phyloP scores from a whole-genome alignment of 1,140 invertebrate genomes.

The Druon quercuslanigerum region DNA sequence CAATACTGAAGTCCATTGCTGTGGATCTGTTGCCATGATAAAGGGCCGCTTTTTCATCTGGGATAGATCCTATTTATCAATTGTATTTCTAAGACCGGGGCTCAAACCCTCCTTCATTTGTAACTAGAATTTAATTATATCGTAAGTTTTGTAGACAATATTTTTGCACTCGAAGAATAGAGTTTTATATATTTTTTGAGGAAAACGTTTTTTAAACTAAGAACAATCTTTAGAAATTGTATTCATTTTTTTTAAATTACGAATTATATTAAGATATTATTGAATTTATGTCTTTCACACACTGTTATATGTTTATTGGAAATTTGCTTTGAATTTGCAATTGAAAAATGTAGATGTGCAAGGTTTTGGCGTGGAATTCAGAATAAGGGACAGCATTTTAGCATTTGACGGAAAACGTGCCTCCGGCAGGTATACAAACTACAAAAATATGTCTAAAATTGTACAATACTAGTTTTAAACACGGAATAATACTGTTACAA shows the following conservation, averaged over 20 bases:
- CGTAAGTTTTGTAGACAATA: background rate
- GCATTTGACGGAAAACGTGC: background rate
- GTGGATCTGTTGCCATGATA: background rate
- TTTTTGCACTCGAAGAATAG: background rate
- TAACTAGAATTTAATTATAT: background rate
- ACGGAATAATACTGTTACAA: background rate
- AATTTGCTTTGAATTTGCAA: no score
- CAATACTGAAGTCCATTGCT: no score
- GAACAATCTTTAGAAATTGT: background rate
- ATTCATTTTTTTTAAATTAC: background rate
- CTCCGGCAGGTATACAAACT: background rate
- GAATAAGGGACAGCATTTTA: background rate
- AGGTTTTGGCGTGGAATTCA: background rate
- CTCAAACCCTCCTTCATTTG: background rate
- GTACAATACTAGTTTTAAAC: background rate
- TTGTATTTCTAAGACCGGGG: conserved; percentile 1
- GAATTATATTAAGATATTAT: no score
- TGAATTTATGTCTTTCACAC: no score
- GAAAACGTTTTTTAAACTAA: background rate
- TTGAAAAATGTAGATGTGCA: background rate
- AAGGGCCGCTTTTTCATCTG: background rate
- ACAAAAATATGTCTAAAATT: conserved; percentile 17
- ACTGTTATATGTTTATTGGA: no score
- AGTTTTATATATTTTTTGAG: background rate
- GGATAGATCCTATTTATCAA: conserved; percentile 11